Evolutionary conservation across 2,797 vertebrate genomes (phyloP).

Genomic region (Danio aesculapii): DNA sequence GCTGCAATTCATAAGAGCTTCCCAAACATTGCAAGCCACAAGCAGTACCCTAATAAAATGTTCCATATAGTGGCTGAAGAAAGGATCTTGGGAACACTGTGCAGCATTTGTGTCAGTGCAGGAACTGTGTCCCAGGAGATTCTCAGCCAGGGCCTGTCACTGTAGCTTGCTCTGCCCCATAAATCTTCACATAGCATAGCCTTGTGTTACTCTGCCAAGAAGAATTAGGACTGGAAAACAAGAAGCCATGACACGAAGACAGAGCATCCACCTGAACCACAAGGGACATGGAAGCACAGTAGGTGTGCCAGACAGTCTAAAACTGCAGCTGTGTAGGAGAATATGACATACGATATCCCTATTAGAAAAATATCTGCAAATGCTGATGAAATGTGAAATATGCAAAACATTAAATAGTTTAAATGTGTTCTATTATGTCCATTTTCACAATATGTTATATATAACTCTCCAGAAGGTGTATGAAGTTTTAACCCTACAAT

Average conservation of each 20-base stretch:
- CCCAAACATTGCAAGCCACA: neutral
- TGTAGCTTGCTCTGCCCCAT: constrained; percentile 40
- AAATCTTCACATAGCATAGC: constrained; percentile 52
- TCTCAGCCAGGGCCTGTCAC: constrained; percentile 46
- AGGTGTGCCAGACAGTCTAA: neutral
- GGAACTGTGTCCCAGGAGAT: constrained; percentile 37
- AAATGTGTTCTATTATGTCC: no score
- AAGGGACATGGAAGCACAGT: constrained; percentile 34
- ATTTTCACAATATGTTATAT: no score
- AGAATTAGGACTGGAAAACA: constrained; percentile 41
- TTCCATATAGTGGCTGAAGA: constrained; percentile 17
- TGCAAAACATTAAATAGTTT: neutral
- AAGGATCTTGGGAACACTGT: constrained; percentile 32
- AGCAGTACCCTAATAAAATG: constrained; percentile 32
- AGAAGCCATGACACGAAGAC: constrained; percentile 44
- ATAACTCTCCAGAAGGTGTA: no score
- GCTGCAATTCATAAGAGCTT: neutral
- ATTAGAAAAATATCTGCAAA: neutral
- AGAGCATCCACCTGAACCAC: constrained; percentile 31
- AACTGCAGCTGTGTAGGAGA: neutral
- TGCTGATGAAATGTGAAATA: neutral
- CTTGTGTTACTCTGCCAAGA: constrained; percentile 51
- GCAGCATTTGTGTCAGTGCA: constrained; percentile 42
- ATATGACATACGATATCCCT: neutral
- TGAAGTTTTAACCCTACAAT: no score